Base-by-base conservation (phyloP, 2,888 invertebrate genomes). In the Disparrhopalites patrizii region DNA sequence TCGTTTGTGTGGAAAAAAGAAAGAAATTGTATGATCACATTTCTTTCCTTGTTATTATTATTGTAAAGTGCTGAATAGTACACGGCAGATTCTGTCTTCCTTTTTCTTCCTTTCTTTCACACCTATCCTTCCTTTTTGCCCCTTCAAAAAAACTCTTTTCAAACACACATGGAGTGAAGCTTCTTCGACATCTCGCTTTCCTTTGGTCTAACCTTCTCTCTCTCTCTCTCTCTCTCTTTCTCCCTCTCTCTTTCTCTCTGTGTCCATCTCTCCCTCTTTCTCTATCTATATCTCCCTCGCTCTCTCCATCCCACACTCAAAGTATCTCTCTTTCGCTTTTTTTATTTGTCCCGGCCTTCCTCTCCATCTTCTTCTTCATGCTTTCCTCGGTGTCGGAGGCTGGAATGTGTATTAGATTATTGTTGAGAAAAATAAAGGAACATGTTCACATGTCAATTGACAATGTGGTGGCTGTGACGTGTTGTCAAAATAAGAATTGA, bases 21-120 rank as follows among this genome's bases (percentile, higher is more conserved):
- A n/a, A n/a, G n/a, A n/a, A 52, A 52, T 52, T 52, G 28, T 52
- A 52, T 27, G 52, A 52, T 52, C 52, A 52, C 52, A 52, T 52
- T 52, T 52, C 52, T 28, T 18, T 30, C 25, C n/a, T 51, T 51
- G 5, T 23, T 27, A 10, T 30, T 20, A 20, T 52, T 28, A 52
- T 28, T 52, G 30, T 52, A n/a, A 15, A 36, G 36, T 36, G n/a
- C n/a, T n/a, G n/a, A n/a, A 10, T 23, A 47, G 47, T 47, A 23
- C 47, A 20, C 3, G 25, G n/a, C 36, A 36, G 15, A 7, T 15
- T 10, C 36, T 2, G 23, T 47, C 20, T 47, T 20, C 47, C 20
- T 47, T 47, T n/a, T n/a, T n/a, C n/a, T n/a, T 47, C 47, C 23
- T 47, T 47, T 47, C 47, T 47, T 25, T 23, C 47, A 47, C 47